Evolutionary conservation across 2,113 vertebrate species (phyloP).

Genomic region (Macquaria australasica): DNA sequence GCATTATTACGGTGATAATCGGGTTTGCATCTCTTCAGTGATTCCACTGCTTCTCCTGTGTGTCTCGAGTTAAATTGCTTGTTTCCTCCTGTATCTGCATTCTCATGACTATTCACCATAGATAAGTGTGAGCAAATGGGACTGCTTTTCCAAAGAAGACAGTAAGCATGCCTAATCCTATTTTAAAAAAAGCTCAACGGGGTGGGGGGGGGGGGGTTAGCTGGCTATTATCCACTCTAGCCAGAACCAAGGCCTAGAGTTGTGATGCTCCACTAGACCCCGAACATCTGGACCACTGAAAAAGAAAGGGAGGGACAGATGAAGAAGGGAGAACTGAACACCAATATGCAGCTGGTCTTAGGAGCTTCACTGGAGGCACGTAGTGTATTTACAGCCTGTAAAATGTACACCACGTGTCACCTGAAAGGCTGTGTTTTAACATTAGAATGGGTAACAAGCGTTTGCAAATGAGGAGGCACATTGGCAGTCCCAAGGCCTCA

Average conservation of each 20-base stretch:
- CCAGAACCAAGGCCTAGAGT: slow-evolving; percentile 55
- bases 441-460: slow-evolving; percentile 11
- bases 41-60: slow-evolving; percentile 55
- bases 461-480: slow-evolving; percentile 25
- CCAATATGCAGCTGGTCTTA: slow-evolving; percentile 29
- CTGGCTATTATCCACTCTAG: slow-evolving; percentile 64
- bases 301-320: slow-evolving; percentile 3
- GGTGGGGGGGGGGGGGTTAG: slow-evolving; percentile 44
- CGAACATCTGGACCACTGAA: slow-evolving; percentile 53
- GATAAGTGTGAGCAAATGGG: slow-evolving; percentile 79
- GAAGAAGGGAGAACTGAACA: slow-evolving; percentile 2
- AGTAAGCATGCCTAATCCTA: slow-evolving; percentile 76
- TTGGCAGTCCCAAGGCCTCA: background rate
- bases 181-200: slow-evolving; percentile 67
- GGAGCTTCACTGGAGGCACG: slow-evolving; percentile 48
- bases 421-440: background rate
- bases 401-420: slow-evolving; percentile 48
- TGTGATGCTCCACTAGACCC: slow-evolving; percentile 52
- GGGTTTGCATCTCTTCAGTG: slow-evolving; percentile 74
- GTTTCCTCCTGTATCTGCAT: slow-evolving; percentile 68
- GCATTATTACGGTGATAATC: slow-evolving; percentile 71
- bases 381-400: slow-evolving; percentile 37
- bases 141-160: slow-evolving; percentile 68
- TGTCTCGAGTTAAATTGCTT: slow-evolving; percentile 73
- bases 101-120: slow-evolving; percentile 70